Evolutionary conservation across 2,797 vertebrate species (phyloP).

Genomic region (Strix occidentalis): DNA sequence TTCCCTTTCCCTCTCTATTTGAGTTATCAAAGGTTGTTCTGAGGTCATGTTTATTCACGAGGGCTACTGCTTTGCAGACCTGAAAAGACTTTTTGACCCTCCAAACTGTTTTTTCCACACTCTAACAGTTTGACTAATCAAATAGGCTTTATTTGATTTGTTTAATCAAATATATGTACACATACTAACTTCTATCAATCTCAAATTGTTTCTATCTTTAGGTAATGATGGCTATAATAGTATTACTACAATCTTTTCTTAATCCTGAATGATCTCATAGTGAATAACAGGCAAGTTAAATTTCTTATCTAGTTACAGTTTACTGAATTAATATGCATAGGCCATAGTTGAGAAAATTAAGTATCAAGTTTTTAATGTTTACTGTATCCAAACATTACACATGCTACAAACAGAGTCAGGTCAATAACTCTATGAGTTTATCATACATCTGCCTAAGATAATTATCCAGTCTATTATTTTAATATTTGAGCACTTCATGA

Average conservation of each 20-base stretch:
- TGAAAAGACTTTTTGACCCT: not conserved
- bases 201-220: not conserved
- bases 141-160: not conserved
- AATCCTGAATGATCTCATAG: not conserved
- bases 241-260: not conserved
- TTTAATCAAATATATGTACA: not conserved
- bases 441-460: not conserved
- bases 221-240: not conserved
- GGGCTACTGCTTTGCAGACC: not conserved
- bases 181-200: not conserved
- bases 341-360: not conserved
- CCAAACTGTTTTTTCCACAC: not conserved
- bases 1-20: not conserved
- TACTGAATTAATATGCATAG: not conserved
- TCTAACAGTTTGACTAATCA: not conserved
- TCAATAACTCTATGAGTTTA: not conserved
- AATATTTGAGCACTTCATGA: not conserved
- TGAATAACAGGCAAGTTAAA: not conserved
- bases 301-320: not conserved
- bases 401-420: not conserved
- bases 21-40: not conserved
- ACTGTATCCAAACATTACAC: not conserved
- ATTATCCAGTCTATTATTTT: not conserved
- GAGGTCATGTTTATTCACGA: not conserved
- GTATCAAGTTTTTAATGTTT: not conserved